phyloP scores from a whole-genome alignment of 2,797 vertebrate species.

The Lepilemur ruficaudatus region DNA sequence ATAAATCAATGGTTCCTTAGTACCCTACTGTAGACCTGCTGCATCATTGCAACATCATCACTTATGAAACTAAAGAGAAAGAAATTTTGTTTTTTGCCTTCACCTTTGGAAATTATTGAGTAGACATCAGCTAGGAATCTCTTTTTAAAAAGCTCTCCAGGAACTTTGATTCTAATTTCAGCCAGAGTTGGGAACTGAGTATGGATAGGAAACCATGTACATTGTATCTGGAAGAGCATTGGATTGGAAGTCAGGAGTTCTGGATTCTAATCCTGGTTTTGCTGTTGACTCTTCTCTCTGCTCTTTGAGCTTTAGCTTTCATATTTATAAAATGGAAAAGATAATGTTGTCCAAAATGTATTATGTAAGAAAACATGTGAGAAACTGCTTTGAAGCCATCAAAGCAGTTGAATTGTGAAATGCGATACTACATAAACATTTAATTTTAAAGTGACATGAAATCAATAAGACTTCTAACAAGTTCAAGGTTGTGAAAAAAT shows the following conservation, averaged over 20 bases:
- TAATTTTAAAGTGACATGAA: conserved; percentile 16
- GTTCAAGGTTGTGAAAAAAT: neutral
- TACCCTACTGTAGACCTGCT: neutral
- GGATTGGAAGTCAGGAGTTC: neutral
- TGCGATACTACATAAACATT: neutral
- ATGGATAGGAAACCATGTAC: neutral
- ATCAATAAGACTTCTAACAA: neutral
- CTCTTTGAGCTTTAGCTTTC: conserved; percentile 16
- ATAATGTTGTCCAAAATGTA: neutral
- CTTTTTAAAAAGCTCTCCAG: neutral
- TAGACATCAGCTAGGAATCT: neutral
- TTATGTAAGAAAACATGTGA: neutral
- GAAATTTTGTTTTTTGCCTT: neutral
- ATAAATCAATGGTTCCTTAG: neutral
- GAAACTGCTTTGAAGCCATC: neutral
- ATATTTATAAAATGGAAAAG: neutral
- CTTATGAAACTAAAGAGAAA: neutral
- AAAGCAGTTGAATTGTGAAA: neutral
- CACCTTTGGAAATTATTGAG: neutral
- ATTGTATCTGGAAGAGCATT: neutral
- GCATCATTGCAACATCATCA: neutral
- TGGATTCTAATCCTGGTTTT: conserved; percentile 12
- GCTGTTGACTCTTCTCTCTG: neutral
- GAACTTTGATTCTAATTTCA: neutral
- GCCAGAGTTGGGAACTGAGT: neutral